Evolutionary conservation across 1,140 invertebrate species (phyloP).

Genomic region (Phortica variegata): DNA sequence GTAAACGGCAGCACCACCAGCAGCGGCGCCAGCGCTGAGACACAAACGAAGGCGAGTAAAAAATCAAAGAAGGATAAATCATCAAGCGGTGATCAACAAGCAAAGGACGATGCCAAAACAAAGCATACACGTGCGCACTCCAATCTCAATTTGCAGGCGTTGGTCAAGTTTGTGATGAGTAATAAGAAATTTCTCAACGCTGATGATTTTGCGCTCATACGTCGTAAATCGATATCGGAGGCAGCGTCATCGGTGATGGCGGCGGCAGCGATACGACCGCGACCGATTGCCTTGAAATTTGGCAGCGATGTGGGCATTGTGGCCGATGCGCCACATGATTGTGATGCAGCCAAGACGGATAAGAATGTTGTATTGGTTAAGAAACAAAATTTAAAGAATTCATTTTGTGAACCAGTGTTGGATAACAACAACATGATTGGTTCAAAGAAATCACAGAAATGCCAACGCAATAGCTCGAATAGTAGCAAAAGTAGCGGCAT

Average conservation of each 20-base stretch:
- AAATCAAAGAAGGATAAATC: slow-evolving; percentile 6
- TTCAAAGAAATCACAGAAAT: slow-evolving; percentile 3
- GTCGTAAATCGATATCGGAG: slow-evolving; percentile 27
- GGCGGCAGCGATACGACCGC: slow-evolving; percentile 13
- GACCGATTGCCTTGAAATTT: slow-evolving; percentile 27
- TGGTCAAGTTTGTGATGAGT: slow-evolving; percentile 33
- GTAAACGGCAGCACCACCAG: neutral
- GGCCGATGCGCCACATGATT: slow-evolving; percentile 15
- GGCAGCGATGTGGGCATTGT: slow-evolving; percentile 5
- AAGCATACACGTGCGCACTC: slow-evolving; percentile 18
- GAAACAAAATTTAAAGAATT: slow-evolving; percentile 18
- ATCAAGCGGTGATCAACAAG: too few species aligned
- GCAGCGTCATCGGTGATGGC: slow-evolving; percentile 18
- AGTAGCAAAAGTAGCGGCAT: slow-evolving; percentile 25
- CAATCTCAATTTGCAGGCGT: slow-evolving; percentile 32
- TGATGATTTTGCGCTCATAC: slow-evolving; percentile 33
- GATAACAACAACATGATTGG: slow-evolving; percentile 5
- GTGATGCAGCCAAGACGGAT: slow-evolving; percentile 20
- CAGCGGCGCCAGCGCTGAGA: neutral
- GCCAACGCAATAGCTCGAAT: slow-evolving; percentile 19
- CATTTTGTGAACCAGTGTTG: slow-evolving; percentile 13
- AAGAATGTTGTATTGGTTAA: slow-evolving; percentile 32
- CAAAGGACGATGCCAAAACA: slow-evolving; percentile 4
- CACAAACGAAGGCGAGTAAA: neutral
- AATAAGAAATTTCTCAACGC: slow-evolving; percentile 32